phyloP scores from a whole-genome alignment of 2,888 invertebrate genomes.

The Neoaliturus tenellus region DNA sequence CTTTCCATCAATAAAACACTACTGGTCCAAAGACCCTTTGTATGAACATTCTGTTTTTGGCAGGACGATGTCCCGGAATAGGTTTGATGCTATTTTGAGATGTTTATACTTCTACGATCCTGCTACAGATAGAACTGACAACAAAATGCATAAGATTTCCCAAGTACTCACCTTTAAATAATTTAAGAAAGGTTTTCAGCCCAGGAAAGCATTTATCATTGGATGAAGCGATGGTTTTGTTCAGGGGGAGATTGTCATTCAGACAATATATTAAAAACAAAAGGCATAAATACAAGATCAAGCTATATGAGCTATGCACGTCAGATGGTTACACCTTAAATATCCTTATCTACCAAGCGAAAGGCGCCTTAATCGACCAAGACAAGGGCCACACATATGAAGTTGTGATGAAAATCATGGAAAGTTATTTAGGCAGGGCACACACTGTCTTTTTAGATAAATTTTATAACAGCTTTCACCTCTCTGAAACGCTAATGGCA shows the following conservation, averaged over 20 bases:
- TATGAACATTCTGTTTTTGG: background rate
- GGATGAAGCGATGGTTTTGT: no score
- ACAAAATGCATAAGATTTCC: background rate
- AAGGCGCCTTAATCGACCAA: no score
- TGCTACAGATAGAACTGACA: background rate
- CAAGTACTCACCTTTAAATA: background rate
- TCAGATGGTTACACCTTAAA: no score
- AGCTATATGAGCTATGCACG: no score
- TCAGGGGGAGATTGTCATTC: no score
- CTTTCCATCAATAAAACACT: background rate
- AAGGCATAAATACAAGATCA: no score
- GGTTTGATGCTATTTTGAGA: background rate
- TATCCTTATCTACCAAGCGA: no score
- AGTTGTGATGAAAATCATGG: background rate
- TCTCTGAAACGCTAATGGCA: slow-evolving; percentile 40
- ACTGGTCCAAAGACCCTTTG: background rate
- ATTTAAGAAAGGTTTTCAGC: background rate
- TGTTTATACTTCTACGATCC: background rate
- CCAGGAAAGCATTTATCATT: background rate
- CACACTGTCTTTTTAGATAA: slow-evolving; percentile 32
- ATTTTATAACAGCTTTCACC: slow-evolving; percentile 38
- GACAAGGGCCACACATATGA: no score
- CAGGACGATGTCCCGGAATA: background rate
- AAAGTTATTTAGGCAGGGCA: background rate
- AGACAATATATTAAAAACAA: no score